phyloP scores from a whole-genome alignment of 2,888 invertebrate genomes.

The Morinoia aosen region DNA sequence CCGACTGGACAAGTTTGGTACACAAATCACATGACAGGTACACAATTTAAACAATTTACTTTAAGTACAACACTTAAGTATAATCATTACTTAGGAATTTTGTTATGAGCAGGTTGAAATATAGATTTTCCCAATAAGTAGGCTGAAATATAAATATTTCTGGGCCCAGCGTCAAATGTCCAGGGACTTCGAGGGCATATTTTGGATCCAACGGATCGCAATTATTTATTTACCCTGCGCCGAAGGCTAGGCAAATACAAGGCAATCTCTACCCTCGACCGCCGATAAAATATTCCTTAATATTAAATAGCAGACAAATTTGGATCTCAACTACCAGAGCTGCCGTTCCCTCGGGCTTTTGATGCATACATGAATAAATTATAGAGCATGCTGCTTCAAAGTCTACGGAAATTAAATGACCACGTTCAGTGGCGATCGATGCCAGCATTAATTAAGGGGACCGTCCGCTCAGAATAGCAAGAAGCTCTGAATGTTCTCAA shows the following conservation, averaged over 20 bases:
- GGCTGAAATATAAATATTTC: too few relatives aligned
- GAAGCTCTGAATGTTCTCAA: neutral
- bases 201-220: neutral
- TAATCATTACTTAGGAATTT: neutral
- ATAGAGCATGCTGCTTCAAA: neutral
- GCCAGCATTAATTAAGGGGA: neutral
- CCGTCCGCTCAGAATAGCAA: neutral
- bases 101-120: neutral
- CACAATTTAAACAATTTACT: too few relatives aligned
- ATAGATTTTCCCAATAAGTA: neutral
- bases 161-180: neutral
- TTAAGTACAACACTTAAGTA: too few relatives aligned
- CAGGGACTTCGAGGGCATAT: neutral
- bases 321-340: neutral
- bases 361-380: neutral
- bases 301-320: neutral
- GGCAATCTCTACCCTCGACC: neutral
- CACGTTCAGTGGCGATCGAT: neutral
- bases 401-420: neutral
- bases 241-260: neutral
- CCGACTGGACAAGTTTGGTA: too few relatives aligned
- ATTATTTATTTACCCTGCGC: neutral
- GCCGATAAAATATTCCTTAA: neutral
- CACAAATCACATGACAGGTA: too few relatives aligned
- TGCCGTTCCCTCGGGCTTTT: neutral